Conservation (phyloP, 2,113 vertebrate genomes). For the Sitta europaea region DNA sequence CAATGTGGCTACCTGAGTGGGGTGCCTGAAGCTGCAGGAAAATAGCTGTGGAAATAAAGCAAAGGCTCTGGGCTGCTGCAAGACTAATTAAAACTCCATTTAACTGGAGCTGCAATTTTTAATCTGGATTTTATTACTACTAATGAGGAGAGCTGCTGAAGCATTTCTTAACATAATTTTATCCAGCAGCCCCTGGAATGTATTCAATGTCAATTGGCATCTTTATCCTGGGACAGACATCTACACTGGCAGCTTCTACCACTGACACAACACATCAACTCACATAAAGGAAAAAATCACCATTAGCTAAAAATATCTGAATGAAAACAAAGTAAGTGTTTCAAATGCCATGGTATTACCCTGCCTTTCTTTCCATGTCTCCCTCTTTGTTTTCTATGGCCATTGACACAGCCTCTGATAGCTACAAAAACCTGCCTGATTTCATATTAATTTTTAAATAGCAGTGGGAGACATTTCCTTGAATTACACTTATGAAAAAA, state of each 20-base stretch:
- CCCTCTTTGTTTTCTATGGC: neutral
- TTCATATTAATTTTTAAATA: neutral
- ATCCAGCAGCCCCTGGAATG: neutral
- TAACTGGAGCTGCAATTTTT: neutral
- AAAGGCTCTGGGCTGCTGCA: neutral
- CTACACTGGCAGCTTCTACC: neutral
- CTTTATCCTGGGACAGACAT: neutral
- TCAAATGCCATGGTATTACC: neutral
- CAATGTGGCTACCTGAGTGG: neutral
- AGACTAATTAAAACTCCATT: neutral
- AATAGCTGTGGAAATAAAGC: neutral
- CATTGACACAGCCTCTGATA: neutral
- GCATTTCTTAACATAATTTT: neutral
- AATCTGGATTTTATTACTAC: neutral
- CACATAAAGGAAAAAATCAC: neutral
- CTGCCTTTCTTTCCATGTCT: neutral
- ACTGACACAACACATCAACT: neutral
- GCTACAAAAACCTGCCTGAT: neutral
- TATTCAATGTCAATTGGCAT: neutral
- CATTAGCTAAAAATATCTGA: slow-evolving; percentile 17
- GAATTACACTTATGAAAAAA: neutral
- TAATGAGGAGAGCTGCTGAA: neutral
- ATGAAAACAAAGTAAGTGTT: neutral
- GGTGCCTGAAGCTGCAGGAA: neutral
- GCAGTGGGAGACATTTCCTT: neutral